Evolutionary conservation across 2,113 vertebrate species (phyloP).

Genomic region (Leptobrachium ailaonicum): DNA sequence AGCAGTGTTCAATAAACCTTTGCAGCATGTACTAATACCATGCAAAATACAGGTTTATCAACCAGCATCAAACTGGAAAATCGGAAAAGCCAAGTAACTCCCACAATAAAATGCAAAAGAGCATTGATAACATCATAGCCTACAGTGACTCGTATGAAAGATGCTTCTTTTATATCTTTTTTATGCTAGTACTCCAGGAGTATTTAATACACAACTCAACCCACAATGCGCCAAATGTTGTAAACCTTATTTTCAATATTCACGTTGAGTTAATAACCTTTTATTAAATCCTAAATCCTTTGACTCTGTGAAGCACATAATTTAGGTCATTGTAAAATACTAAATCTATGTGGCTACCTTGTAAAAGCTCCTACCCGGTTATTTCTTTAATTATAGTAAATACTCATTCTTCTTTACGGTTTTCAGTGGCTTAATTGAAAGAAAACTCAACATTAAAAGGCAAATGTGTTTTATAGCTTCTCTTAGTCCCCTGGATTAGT

Average conservation of each 20-base stretch:
- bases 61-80: too few species aligned
- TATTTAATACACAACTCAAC: neutral
- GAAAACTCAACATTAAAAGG: neutral
- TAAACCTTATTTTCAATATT: constrained; percentile 21
- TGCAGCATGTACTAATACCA: too few species aligned
- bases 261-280: constrained; percentile 23
- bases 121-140: too few species aligned
- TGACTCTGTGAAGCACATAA: constrained; percentile 8
- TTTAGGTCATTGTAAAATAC: constrained; percentile 14
- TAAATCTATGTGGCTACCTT: neutral
- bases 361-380: neutral
- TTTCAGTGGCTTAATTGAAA: neutral
- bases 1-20: too few species aligned
- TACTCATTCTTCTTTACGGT: neutral
- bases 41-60: too few species aligned
- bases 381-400: constrained; percentile 1
- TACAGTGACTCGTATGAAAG: too few species aligned
- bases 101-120: too few species aligned
- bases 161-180: too few species aligned
- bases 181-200: neutral
- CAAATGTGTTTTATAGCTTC: neutral
- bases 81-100: too few species aligned
- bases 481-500: too few species aligned
- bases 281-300: constrained; percentile 26
- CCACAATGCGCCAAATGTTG: constrained; percentile 1